Evolutionary conservation across 1,140 invertebrate genomes (phyloP).

Genomic region (Trissolcus basalis): DNA sequence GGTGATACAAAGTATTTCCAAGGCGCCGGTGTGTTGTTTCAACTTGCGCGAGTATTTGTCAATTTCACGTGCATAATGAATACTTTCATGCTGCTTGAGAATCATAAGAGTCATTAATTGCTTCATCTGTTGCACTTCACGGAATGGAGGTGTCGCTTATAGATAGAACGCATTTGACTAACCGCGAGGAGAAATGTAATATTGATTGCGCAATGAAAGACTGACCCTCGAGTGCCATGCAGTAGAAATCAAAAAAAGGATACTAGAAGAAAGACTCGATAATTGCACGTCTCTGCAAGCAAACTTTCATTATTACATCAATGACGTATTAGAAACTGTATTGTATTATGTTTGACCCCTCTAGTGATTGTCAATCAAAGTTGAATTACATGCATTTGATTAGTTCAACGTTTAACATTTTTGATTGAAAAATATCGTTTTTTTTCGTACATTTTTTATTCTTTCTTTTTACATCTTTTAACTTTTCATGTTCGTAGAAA

Average conservation of each 20-base stretch:
- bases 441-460: no score
- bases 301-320: slow-evolving; percentile 41
- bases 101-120: slow-evolving; percentile 38
- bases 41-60: slow-evolving; percentile 29
- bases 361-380: slow-evolving; percentile 17
- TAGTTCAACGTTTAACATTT: no score
- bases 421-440: no score
- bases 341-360: slow-evolving; percentile 30
- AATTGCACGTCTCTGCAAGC: slow-evolving; percentile 17
- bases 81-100: slow-evolving; percentile 25
- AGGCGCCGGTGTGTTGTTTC: slow-evolving; percentile 16
- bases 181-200: slow-evolving; percentile 43
- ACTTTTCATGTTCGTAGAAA: background rate
- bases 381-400: no score
- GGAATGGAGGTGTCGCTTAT: slow-evolving; percentile 43
- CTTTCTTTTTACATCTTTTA: no score
- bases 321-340: slow-evolving; percentile 30
- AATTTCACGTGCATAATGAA: slow-evolving; percentile 38
- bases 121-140: slow-evolving; percentile 39
- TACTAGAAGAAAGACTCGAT: slow-evolving; percentile 24
- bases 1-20: slow-evolving; percentile 1
- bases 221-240: slow-evolving; percentile 7
- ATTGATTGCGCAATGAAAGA: slow-evolving; percentile 33
- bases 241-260: slow-evolving; percentile 31
- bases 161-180: slow-evolving; percentile 33